Conservation (phyloP, 2,113 vertebrate genomes). For the Siphamia tubifer region DNA sequence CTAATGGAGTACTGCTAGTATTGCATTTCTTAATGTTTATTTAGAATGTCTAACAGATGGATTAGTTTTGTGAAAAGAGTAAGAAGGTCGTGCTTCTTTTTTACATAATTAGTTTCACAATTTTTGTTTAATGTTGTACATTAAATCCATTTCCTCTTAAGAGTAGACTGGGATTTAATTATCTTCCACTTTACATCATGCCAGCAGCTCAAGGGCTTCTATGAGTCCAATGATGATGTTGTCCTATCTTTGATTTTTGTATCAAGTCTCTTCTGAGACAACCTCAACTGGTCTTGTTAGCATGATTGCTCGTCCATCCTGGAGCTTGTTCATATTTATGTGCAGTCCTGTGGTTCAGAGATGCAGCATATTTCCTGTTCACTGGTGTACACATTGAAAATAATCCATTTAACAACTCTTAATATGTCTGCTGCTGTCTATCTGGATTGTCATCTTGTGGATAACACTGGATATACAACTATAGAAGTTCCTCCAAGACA, state of each 20-base stretch:
- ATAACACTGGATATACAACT: not conserved
- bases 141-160: not conserved
- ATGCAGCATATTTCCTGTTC: not conserved
- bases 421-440: not conserved
- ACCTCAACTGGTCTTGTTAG: slow-evolving; percentile 21
- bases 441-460: not conserved
- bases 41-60: too few relatives aligned
- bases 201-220: not conserved
- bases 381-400: not conserved
- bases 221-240: slow-evolving; percentile 13
- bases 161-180: not conserved
- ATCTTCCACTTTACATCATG: slow-evolving; percentile 3
- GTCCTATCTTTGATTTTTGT: slow-evolving; percentile 13
- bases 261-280: not conserved
- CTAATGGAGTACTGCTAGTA: too few relatives aligned
- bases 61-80: too few relatives aligned
- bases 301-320: not conserved
- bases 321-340: slow-evolving; percentile 2
- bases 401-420: not conserved
- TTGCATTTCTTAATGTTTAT: too few relatives aligned
- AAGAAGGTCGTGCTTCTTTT: too few relatives aligned
- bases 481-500: not conserved
- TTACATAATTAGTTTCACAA: too few relatives aligned
- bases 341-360: not conserved
- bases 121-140: not conserved